Base-by-base conservation (phyloP, 2,888 invertebrate genomes). In the Axea sp. region DNA sequence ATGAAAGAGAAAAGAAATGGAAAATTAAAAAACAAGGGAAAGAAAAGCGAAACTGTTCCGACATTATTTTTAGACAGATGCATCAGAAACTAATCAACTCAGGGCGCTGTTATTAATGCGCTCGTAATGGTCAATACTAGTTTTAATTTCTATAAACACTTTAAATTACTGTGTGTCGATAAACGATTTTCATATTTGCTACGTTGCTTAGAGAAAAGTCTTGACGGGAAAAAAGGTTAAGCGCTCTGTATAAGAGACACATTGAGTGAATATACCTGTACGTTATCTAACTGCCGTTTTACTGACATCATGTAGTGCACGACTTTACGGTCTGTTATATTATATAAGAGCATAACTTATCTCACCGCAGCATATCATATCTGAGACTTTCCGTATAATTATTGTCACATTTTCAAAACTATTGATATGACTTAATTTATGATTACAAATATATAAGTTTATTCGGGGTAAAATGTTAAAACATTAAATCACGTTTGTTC, bases 341-440 rank as follows among this genome's bases (percentile, higher is more conserved):
- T 86, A 85, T 83, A 82, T 78, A 81, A 83, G 82, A 85, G 86
- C 84, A 85, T 83, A 84, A 84, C 86, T 86, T 87, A 87, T 86
- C 86, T 84, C 81, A 81, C 82, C 82, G 83, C 83, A 82, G 73
- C 78, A 80, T 85, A 82, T 85, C 83, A 81, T 84, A 85, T 82
- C 85, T 82, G 82, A 84, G 81, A 83, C 84, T 83, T 83, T 81
- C 83, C 83, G 82, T 73, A 74, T 78, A 84, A 82, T 82, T 82
- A 83, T 80, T 82, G 81, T 81, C 82, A 47, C 31, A 68, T 71
- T 76, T 77, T 80, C 74, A 71, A 79, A 77, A 78, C 80, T 78
- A 78, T 79, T 76, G 77, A 49, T 69, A 39, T 49, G 60, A 55
- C 75, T 78, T 78, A 80, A 83, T 81, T 80, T 80, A 75, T 77